phyloP scores from a whole-genome alignment of 2,113 vertebrate species.

The Cathartes aura region DNA sequence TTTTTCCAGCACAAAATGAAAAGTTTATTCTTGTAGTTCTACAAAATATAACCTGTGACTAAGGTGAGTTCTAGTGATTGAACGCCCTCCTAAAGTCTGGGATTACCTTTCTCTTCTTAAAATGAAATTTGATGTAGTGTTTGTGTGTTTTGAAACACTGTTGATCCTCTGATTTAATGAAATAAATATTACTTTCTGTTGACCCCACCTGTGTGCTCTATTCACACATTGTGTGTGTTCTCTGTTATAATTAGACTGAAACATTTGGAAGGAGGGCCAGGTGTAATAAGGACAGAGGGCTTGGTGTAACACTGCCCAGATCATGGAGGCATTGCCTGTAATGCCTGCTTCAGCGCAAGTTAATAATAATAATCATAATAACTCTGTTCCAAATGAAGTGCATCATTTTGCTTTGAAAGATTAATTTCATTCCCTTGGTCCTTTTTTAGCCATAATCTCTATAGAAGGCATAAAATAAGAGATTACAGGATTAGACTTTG shows the following conservation, averaged over 20 bases:
- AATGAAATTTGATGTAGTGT: background rate
- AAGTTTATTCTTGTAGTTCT: background rate
- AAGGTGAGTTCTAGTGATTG: background rate
- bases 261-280: background rate
- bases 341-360: background rate
- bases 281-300: no score
- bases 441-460: background rate
- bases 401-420: background rate
- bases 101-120: background rate
- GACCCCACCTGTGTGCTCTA: background rate
- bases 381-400: background rate
- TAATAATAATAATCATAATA: background rate
- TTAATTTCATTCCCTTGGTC: background rate
- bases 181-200: background rate
- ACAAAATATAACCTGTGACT: background rate
- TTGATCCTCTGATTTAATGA: background rate
- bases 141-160: background rate
- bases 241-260: background rate
- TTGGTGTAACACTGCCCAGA: background rate
- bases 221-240: background rate
- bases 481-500: background rate
- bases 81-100: background rate
- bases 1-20: background rate
- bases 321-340: background rate
- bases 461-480: background rate